These are phyloP conservation scores for Oligia fasciuncula DNA, from an alignment of 2,888 invertebrate species.

Conservation along the genomic window DNA sequence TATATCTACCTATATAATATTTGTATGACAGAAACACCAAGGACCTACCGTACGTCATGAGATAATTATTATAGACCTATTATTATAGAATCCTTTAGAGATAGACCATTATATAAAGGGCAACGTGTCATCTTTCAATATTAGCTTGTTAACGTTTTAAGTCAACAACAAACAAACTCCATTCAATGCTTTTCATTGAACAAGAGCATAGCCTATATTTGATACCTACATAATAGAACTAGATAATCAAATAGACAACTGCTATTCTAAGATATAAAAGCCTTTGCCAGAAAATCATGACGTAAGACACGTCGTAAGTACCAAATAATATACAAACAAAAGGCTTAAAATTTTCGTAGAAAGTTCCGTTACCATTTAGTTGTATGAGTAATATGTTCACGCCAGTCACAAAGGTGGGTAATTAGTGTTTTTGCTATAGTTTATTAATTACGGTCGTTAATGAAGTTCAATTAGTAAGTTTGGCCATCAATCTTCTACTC, in stretches of 20 bases:
- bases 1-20: neutral
- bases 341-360: no score
- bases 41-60: neutral
- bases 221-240: neutral
- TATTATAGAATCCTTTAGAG: neutral
- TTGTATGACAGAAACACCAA: neutral
- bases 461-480: slow-evolving; percentile 80
- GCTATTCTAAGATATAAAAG: neutral
- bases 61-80: slow-evolving; percentile 1
- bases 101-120: slow-evolving; percentile 18
- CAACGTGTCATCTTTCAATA: slow-evolving; percentile 12
- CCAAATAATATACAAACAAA: neutral
- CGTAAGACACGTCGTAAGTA: neutral
- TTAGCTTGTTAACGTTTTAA: neutral
- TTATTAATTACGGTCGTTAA: slow-evolving; percentile 77
- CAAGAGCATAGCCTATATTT: neutral
- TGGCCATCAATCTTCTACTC: slow-evolving; percentile 78
- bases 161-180: slow-evolving; percentile 1
- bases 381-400: slow-evolving; percentile 55
- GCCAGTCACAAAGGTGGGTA: slow-evolving; percentile 65
- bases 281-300: neutral
- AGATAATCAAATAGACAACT: neutral
- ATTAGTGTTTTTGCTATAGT: slow-evolving; percentile 70
- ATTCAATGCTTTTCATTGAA: neutral
- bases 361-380: slow-evolving; percentile 41